Base-by-base conservation (phyloP, 2,113 vertebrate species). In the Taurulus bubalis region DNA sequence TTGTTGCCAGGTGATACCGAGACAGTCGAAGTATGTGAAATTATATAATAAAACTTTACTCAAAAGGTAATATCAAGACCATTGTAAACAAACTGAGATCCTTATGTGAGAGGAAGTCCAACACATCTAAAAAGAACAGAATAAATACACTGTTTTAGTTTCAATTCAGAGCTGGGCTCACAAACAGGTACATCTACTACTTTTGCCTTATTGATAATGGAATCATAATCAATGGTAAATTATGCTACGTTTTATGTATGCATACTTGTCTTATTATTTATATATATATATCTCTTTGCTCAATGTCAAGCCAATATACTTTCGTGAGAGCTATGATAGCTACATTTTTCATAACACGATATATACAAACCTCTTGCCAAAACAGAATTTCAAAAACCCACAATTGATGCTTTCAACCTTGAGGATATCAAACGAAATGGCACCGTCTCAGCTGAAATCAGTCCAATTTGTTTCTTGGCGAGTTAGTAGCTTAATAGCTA, bases 1-100 rank as follows among this genome's bases (percentile, higher is more conserved):
- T 82, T 97, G 53, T 88, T 97, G 24, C 96, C 97, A 0, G 92
- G 93, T 38, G 93, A 95, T 1, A 42, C 47, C 0, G 71, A 94
- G 47, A 93, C 94, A 2, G 91, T 85, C 30, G 95, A 84, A 83
- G 77, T 93, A 18, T n/a, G 2, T 42, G 20, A 28, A 32, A 15
- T 30, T 1, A 20, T 28, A 8, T 16, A 0, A 40, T 66, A 1
- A 20, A 32, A 30, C 18, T 62, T 36, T 49, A 8, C n/a, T 85
- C 15, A 24, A 34, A n/a, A 96, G 95, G 68, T 87, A 89, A 45
- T 15, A 85, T 95, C 75, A 94, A 87, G 66, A 28, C 26, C 0
- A 70, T 93, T 80, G 89, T 96, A 40, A 80, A 85, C 14, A 88
- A 56, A 42, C 91, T 96, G 74, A 95, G 90, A 79, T 86, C 51